Base-by-base conservation (phyloP, 2,888 invertebrate species). In the Tiliacea citrago region DNA sequence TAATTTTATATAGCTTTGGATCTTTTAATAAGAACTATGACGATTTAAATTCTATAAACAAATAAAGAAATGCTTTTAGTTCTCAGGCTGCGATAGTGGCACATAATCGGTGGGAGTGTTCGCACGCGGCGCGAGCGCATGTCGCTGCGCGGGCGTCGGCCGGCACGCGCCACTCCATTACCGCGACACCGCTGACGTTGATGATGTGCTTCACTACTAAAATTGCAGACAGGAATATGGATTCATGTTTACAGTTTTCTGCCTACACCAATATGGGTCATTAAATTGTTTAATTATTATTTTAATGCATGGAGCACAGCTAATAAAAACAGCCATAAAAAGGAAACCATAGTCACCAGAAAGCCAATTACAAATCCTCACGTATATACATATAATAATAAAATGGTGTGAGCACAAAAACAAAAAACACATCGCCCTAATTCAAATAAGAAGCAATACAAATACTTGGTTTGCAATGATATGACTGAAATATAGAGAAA, bases 51-150 rank as follows among this genome's bases (percentile, higher is more conserved):
- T 73, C 49, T 16, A 70, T 76, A 68, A 74, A 61, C 58, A 79
- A 78, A 79, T 81, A 74, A 69, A 68, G 70, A 80, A 81, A 73
- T 76, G 73, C 66, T 77, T 86, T 85, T 85, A 89, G 90, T 94
- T 94, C 94, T 94, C 95, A 95, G 93, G 93, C 86, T 85, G 85
- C 81, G 89, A 88, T 88, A 85, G 91, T 89, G 91, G 92, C 90
- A 90, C 87, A 92, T 95, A 96, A 96, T 96, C 95, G 95, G 93
- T 94, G 96, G 95, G 95, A 95, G 95, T 95, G 94, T 88, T 85
- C 86, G 86, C 92, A 89, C 90, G 91, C 82, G 83, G 90, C 68
- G 88, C 88, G 83, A 84, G 91, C 89, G 78, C 73, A 42, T n/a
- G 80, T 89, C 82, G 90, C 86, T 86, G 86, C 85, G 73, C 70